Evolutionary conservation across 2,888 invertebrate species (phyloP).

Genomic region (Morpho helenor): DNA sequence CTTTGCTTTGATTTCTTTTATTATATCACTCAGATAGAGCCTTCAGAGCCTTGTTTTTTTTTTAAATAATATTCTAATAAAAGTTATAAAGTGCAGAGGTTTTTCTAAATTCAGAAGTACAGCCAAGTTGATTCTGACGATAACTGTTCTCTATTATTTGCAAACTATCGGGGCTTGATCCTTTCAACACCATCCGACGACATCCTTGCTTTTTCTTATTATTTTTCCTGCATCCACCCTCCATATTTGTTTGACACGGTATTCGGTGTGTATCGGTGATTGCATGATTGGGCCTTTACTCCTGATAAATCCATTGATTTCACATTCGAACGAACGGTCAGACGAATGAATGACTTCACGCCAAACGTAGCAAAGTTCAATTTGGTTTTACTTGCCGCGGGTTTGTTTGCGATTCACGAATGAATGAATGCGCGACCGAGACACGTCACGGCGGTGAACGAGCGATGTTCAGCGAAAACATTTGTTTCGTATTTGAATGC

Average conservation of each 20-base stretch:
- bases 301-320: slow-evolving; percentile 13
- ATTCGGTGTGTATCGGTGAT: slow-evolving; percentile 35
- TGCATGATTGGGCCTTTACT: slow-evolving; percentile 34
- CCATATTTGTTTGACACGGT: slow-evolving; percentile 43
- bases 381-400: slow-evolving; percentile 68
- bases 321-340: slow-evolving; percentile 21
- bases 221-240: slow-evolving; percentile 53
- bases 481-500: slow-evolving; percentile 35
- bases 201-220: slow-evolving; percentile 34
- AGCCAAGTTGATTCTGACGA: slow-evolving; percentile 60
- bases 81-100: too few relatives aligned
- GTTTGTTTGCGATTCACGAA: slow-evolving; percentile 60
- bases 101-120: slow-evolving; percentile 47
- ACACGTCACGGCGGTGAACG: slow-evolving; percentile 52
- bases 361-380: slow-evolving; percentile 40
- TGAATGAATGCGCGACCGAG: slow-evolving; percentile 45
- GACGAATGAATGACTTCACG: slow-evolving; percentile 24
- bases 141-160: slow-evolving; percentile 40
- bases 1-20: too few relatives aligned
- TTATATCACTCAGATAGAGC: too few relatives aligned
- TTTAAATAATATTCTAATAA: too few relatives aligned
- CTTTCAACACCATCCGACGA: slow-evolving; percentile 35
- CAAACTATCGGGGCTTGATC: slow-evolving; percentile 63
- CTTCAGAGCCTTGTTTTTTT: too few relatives aligned
- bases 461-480: slow-evolving; percentile 75